These are phyloP conservation scores for Leucoma salicis DNA, from an alignment of 2,888 invertebrate genomes.

Conservation along the genomic window DNA sequence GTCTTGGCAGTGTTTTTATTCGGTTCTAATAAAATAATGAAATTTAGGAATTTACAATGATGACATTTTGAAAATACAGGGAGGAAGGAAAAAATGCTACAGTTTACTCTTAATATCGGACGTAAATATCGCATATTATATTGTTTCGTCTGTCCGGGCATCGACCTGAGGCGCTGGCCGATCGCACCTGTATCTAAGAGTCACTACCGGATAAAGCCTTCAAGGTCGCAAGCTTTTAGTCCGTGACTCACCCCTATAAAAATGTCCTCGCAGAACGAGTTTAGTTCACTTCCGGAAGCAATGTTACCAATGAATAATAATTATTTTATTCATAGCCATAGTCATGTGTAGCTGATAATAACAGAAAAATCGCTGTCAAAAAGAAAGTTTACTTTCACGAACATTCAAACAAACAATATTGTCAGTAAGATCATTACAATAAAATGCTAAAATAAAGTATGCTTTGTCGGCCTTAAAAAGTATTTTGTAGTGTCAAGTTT, in stretches of 20 bases:
- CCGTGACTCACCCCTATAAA: constrained; percentile 36
- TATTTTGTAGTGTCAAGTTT: too few species aligned
- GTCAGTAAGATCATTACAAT: too few species aligned
- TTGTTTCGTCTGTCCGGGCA: constrained; percentile 49
- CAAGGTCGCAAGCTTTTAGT: constrained; percentile 57
- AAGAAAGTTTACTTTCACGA: constrained; percentile 64
- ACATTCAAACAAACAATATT: constrained; percentile 42
- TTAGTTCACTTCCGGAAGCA: constrained; percentile 23
- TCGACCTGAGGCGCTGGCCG: constrained; percentile 54
- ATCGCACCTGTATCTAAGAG: constrained; percentile 64
- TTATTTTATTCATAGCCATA: constrained; percentile 34
- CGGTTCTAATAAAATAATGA: too few species aligned
- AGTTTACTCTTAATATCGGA: too few species aligned
- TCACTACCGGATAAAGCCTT: constrained; percentile 43
- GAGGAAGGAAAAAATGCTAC: too few species aligned
- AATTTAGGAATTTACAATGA: too few species aligned
- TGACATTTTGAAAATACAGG: too few species aligned
- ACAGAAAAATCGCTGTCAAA: constrained; percentile 36
- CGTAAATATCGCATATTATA: too few species aligned
- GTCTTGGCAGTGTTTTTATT: too few species aligned
- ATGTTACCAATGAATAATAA: constrained; percentile 14
- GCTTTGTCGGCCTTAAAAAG: too few species aligned
- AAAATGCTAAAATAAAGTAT: constrained; percentile 28
- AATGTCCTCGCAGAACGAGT: constrained; percentile 18
- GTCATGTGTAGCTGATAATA: constrained; percentile 41